These are phyloP conservation scores for Porphyrio hochstetteri DNA, from an alignment of 2,113 vertebrate genomes.

Conservation along the genomic window DNA sequence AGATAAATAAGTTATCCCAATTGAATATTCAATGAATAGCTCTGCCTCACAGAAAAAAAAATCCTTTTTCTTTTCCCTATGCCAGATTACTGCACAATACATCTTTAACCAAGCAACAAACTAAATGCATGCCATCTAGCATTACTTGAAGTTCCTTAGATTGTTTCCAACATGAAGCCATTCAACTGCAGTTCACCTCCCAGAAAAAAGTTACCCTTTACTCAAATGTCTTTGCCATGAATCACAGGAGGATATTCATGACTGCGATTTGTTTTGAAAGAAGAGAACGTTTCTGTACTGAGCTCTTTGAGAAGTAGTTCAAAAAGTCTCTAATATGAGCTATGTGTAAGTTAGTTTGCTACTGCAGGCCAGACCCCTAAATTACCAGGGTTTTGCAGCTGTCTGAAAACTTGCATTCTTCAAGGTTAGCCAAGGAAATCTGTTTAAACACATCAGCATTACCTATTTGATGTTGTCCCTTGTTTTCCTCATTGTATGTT, in stretches of 20 bases:
- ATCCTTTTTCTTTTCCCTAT: background rate
- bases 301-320: background rate
- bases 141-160: background rate
- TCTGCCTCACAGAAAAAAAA: background rate
- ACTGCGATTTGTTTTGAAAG: slow-evolving; percentile 42
- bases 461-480: background rate
- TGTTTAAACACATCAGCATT: background rate
- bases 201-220: background rate
- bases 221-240: slow-evolving; percentile 4
- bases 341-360: background rate
- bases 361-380: background rate
- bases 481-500: background rate
- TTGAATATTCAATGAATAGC: background rate
- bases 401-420: background rate
- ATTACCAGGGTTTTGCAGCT: background rate
- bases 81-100: background rate
- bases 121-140: background rate
- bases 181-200: background rate
- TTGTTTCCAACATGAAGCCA: background rate
- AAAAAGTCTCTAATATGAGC: background rate
- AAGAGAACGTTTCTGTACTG: background rate
- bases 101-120: background rate
- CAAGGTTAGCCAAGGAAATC: background rate
- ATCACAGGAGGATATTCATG: slow-evolving; percentile 6
- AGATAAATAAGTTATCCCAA: background rate